Conservation (phyloP, 1,140 invertebrate species). For the Drosophila equinoxialis region DNA sequence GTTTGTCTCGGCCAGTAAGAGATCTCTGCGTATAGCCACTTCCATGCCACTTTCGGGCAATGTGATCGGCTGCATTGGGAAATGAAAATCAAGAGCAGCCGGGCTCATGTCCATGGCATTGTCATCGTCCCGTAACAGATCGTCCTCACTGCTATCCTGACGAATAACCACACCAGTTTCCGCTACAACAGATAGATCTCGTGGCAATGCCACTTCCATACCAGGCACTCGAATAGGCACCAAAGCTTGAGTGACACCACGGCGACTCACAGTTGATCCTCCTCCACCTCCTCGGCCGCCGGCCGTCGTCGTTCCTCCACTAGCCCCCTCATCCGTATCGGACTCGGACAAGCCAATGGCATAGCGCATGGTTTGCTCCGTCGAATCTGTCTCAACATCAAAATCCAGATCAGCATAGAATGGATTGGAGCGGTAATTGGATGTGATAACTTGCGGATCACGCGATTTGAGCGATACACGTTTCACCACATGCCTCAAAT, state of each 20-base stretch:
- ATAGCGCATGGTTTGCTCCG: constrained; percentile 63
- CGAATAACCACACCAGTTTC: constrained; percentile 74
- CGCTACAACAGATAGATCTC: constrained; percentile 78
- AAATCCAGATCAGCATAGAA: constrained; percentile 86
- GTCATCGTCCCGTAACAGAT: constrained; percentile 46
- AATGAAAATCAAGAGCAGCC: constrained; percentile 57
- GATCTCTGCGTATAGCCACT: constrained; percentile 76
- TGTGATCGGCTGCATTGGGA: constrained; percentile 72
- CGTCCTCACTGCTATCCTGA: constrained; percentile 73
- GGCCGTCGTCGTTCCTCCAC: constrained; percentile 42
- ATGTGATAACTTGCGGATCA: constrained; percentile 84
- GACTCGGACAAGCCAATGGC: constrained; percentile 56
- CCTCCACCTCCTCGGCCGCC: constrained; percentile 9
- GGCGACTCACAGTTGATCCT: constrained; percentile 35
- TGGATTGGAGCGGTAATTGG: constrained; percentile 80
- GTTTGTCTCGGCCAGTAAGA: constrained; percentile 63
- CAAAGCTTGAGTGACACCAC: constrained; percentile 53
- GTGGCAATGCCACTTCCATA: constrained; percentile 82
- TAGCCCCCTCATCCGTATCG: constrained; percentile 49
- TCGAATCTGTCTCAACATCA: constrained; percentile 83
- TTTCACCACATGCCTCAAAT: constrained; percentile 89
- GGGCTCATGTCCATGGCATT: constrained; percentile 66
- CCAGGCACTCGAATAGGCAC: constrained; percentile 57
- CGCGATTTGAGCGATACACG: constrained; percentile 86
- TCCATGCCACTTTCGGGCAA: constrained; percentile 80